Evolutionary conservation across 2,113 vertebrate species (phyloP).

Genomic region (Hypanus sabinus): DNA sequence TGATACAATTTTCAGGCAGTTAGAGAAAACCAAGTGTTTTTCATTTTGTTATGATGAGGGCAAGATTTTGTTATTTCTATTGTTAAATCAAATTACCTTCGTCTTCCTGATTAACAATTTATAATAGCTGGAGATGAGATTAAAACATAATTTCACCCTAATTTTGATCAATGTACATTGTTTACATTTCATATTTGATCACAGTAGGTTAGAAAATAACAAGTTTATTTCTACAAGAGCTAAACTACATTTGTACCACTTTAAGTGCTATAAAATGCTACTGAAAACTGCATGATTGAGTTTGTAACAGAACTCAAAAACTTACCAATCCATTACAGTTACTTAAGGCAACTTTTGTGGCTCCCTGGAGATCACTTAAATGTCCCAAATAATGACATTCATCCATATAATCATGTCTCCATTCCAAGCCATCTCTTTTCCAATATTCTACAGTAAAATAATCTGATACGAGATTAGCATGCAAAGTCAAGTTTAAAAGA

Average conservation of each 20-base stretch:
- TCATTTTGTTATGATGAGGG: not conserved
- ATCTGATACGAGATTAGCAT: conserved; percentile 75
- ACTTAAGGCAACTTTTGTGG: conserved; percentile 88
- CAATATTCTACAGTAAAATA: conserved; percentile 94
- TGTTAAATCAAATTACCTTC: not conserved
- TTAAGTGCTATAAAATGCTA: not conserved
- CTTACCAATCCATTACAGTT: conserved; percentile 98
- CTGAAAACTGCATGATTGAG: conserved; percentile 2
- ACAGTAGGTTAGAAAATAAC: not conserved
- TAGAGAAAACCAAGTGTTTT: not conserved
- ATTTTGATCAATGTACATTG: not conserved
- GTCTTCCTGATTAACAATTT: not conserved
- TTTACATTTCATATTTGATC: not conserved
- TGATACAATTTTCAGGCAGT: not conserved
- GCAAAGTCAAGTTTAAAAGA: conserved; percentile 86
- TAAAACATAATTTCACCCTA: not conserved
- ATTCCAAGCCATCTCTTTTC: conserved; percentile 78
- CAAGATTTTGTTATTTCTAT: not conserved
- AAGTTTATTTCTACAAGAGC: not conserved
- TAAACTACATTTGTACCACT: not conserved
- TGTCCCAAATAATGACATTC: conserved; percentile 89
- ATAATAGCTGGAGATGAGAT: not conserved
- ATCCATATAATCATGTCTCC: conserved; percentile 79
- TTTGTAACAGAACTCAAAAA: conserved; percentile 28
- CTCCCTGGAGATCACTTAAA: conserved; percentile 75